phyloP scores from a whole-genome alignment of 37 sponge, comb jelly and placozoan species.

The Chondrilla cf. caribensis region DNA sequence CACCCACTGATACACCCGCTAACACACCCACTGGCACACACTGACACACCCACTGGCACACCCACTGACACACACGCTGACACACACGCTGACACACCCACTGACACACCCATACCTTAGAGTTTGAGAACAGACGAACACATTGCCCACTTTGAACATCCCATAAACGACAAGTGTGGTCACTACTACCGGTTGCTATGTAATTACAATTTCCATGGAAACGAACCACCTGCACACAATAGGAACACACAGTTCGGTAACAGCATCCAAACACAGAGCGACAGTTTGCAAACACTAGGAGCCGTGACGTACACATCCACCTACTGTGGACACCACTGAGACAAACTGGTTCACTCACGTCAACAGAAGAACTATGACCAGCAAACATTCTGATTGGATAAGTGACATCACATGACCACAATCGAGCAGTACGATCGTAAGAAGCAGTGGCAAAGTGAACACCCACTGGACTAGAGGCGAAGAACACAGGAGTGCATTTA shows the following conservation, averaged over 20 bases:
- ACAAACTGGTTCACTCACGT: conserved; percentile 37
- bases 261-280: not conserved
- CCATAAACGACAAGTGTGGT: conserved; percentile 80
- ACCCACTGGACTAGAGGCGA: conserved; percentile 78
- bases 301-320: no score
- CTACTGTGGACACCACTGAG: not conserved
- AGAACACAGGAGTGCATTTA: not conserved
- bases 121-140: conserved; percentile 59
- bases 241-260: not conserved
- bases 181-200: conserved; percentile 75
- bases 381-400: conserved; percentile 82
- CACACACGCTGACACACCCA: not conserved
- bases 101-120: conserved; percentile 33
- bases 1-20: not conserved
- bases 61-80: no score
- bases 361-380: conserved; percentile 65
- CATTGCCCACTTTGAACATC: conserved; percentile 80
- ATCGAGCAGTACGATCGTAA: conserved; percentile 72
- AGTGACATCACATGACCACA: conserved; percentile 66
- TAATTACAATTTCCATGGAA: conserved; percentile 85
- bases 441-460: conserved; percentile 76
- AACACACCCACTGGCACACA: no score
- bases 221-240: conserved; percentile 34
- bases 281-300: not conserved
- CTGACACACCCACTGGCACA: not conserved